phyloP scores from a whole-genome alignment of 2,888 invertebrate species.

The Synergus laeviventris region DNA sequence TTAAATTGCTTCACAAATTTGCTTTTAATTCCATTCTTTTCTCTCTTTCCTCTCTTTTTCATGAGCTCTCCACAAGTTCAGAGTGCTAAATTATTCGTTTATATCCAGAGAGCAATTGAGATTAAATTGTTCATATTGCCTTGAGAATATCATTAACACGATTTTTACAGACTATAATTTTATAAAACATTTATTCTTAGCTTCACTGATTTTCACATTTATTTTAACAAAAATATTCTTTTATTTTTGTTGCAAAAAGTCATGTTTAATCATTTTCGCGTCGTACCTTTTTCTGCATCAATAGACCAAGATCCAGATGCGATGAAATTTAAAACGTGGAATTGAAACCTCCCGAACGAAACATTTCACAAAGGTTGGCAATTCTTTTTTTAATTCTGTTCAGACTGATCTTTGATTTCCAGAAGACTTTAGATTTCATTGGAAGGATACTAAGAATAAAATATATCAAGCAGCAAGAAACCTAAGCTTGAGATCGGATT shows the following conservation, averaged over 20 bases:
- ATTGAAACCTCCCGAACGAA: background rate
- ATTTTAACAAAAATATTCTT: background rate
- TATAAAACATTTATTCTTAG: background rate
- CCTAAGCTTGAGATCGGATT: conserved; percentile 24
- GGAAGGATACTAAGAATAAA: conserved; percentile 2
- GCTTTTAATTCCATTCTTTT: background rate
- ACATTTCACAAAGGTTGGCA: background rate
- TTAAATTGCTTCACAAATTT: conserved; percentile 1
- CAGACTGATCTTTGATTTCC: background rate
- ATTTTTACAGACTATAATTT: background rate
- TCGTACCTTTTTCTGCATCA: conserved; percentile 4
- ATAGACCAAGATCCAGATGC: background rate
- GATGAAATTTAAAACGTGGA: conserved; percentile 2
- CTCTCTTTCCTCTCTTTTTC: background rate
- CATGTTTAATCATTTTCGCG: background rate
- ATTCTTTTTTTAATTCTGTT: conserved; percentile 7
- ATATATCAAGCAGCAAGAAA: conserved; percentile 8
- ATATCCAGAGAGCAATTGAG: background rate
- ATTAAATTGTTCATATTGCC: background rate
- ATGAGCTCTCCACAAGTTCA: background rate
- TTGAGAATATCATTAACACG: conserved; percentile 6
- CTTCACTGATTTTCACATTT: background rate
- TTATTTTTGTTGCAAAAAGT: background rate
- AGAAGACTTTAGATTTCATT: background rate
- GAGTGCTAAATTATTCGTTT: conserved; percentile 11